A percentile compares a stretch with the other conserved stretches of the same genome.
Conservation (phyloP, 2,113 vertebrate species). For the Podilymbus podiceps region DNA sequence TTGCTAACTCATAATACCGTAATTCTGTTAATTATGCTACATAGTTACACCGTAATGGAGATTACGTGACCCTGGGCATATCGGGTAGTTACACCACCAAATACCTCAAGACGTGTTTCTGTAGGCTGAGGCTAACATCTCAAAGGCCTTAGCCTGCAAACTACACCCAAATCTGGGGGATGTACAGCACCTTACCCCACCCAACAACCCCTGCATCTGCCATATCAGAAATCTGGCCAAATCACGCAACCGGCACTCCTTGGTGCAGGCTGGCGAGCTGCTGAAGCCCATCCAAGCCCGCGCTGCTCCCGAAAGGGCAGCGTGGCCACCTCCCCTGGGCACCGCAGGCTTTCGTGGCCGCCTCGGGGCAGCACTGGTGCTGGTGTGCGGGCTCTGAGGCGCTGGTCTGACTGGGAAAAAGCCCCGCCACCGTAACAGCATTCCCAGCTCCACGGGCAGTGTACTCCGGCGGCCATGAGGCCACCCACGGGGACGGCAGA, state of each 20-base stretch:
- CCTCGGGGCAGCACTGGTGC: not conserved
- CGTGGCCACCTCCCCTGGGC: too few relatives aligned
- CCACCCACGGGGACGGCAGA: too few relatives aligned
- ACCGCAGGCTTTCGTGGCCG: rapidly evolving
- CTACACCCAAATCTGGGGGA: not conserved
- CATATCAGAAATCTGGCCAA: not conserved
- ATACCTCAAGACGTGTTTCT: not conserved
- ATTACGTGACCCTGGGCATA: rapidly evolving
- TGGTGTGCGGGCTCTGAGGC: rapidly evolving
- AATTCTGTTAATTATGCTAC: not conserved
- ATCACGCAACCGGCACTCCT: rapidly evolving
- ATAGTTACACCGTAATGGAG: not conserved
- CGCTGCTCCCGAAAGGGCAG: not conserved
- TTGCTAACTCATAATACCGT: not conserved
- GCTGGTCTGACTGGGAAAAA: too few relatives aligned
- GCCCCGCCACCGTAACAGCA: not conserved
- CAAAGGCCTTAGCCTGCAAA: not conserved
- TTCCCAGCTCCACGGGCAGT: not conserved
- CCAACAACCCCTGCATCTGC: not conserved
- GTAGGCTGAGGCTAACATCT: not conserved
- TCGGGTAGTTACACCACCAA: not conserved
- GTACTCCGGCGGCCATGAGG: not conserved
- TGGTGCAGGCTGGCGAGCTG: not conserved
- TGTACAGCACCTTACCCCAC: too few relatives aligned
- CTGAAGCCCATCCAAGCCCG: not conserved